These are phyloP conservation scores for Laodelphax striatellus DNA, from an alignment of 1,140 invertebrate species.

Conservation along the genomic window DNA sequence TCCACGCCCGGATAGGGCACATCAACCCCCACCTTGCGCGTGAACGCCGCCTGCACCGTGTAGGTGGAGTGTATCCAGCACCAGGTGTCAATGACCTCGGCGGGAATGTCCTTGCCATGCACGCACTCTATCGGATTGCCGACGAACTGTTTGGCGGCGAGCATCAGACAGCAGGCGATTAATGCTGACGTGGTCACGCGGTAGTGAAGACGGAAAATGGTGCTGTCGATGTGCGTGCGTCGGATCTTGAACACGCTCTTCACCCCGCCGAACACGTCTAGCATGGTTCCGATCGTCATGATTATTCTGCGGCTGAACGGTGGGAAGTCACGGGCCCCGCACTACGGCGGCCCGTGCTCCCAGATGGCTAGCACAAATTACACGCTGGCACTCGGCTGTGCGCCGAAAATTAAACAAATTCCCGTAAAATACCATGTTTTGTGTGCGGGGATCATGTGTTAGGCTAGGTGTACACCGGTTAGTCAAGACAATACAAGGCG, in stretches of 20 bases:
- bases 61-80: slow-evolving; percentile 92
- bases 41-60: slow-evolving; percentile 59
- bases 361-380: no score
- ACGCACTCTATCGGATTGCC: slow-evolving; percentile 52
- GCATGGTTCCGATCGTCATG: background rate
- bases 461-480: no score
- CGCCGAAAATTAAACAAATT: no score
- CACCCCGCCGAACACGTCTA: background rate
- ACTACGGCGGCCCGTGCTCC: no score
- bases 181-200: slow-evolving; percentile 38
- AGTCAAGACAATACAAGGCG: no score
- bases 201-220: background rate
- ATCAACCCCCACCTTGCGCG: slow-evolving; percentile 43
- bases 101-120: slow-evolving; percentile 63
- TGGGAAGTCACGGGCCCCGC: no score
- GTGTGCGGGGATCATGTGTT: no score
- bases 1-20: slow-evolving; percentile 58
- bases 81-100: slow-evolving; percentile 80
- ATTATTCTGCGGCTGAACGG: background rate
- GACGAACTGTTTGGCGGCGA: slow-evolving; percentile 44
- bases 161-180: slow-evolving; percentile 36
- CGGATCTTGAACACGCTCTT: background rate
- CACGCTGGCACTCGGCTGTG: no score
- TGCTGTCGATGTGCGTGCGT: background rate
- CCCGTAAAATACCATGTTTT: no score